phyloP scores from a whole-genome alignment of 2,888 invertebrate species.

The Leistus spinibarbis region DNA sequence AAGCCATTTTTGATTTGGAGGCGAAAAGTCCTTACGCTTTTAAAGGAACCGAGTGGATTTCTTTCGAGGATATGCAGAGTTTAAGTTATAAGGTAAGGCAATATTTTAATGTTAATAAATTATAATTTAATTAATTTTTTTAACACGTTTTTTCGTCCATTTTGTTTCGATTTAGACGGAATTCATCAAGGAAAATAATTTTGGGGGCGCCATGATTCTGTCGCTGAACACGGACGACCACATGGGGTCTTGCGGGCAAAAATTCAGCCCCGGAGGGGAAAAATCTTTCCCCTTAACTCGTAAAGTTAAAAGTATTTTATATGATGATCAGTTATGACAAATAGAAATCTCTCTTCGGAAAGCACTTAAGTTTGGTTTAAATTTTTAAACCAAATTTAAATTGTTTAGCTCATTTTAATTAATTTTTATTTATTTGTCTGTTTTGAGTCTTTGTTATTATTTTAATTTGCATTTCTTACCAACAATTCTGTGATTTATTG shows the following conservation, averaged over 20 bases:
- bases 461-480: background rate
- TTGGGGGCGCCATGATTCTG: slow-evolving; percentile 85
- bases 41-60: slow-evolving; percentile 77
- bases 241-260: slow-evolving; percentile 61
- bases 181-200: slow-evolving; percentile 66
- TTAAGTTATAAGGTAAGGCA: slow-evolving; percentile 70
- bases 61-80: slow-evolving; percentile 77
- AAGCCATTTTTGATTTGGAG: slow-evolving; percentile 67
- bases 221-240: slow-evolving; percentile 83
- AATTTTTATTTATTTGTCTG: background rate
- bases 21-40: slow-evolving; percentile 80
- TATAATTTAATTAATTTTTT: background rate
- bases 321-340: slow-evolving; percentile 50
- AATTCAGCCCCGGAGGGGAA: slow-evolving; percentile 44
- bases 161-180: slow-evolving; percentile 57
- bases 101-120: slow-evolving; percentile 41
- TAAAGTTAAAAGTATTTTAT: slow-evolving; percentile 47
- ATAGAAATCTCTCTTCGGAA: slow-evolving; percentile 47
- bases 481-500: background rate
- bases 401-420: background rate
- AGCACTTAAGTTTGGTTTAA: slow-evolving; percentile 44
- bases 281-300: slow-evolving; percentile 57
- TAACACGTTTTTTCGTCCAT: background rate
- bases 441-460: background rate
- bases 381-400: slow-evolving; percentile 30